phyloP scores from a whole-genome alignment of 2,888 invertebrate genomes.

The Micoletzkya japonica region DNA sequence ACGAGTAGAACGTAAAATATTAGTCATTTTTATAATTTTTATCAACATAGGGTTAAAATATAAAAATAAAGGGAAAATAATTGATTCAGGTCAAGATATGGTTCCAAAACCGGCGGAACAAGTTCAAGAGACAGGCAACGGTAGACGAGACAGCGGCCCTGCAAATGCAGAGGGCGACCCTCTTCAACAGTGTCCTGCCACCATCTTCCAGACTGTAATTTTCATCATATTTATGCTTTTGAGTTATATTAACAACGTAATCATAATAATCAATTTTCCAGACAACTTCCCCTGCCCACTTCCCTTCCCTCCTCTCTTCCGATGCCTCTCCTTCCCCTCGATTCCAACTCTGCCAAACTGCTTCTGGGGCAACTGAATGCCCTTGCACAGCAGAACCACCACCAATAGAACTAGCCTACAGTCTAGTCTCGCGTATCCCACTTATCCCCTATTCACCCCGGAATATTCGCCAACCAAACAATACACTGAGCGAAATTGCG shows the following conservation, averaged over 20 bases:
- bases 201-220: background rate
- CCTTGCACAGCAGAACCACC: background rate
- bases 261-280: background rate
- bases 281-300: too few species aligned
- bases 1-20: too few species aligned
- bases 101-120: conserved; percentile 61
- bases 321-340: background rate
- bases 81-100: conserved; percentile 58
- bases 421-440: too few species aligned
- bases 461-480: too few species aligned
- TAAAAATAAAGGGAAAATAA: background rate
- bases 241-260: background rate
- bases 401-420: too few species aligned
- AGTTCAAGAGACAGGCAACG: conserved; percentile 51
- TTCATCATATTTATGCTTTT: background rate
- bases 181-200: background rate
- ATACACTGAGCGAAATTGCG: too few species aligned
- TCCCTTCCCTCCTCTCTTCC: background rate
- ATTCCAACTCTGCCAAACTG: background rate
- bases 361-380: conserved; percentile 1
- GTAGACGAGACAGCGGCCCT: conserved; percentile 35
- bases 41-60: too few species aligned
- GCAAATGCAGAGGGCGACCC: background rate
- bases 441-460: too few species aligned
- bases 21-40: too few species aligned